Percentiles rank a stretch among this genome's conserved stretches.
Evolutionary conservation across 1,140 invertebrate genomes (phyloP).

Genomic region (Drosophila sproati): DNA sequence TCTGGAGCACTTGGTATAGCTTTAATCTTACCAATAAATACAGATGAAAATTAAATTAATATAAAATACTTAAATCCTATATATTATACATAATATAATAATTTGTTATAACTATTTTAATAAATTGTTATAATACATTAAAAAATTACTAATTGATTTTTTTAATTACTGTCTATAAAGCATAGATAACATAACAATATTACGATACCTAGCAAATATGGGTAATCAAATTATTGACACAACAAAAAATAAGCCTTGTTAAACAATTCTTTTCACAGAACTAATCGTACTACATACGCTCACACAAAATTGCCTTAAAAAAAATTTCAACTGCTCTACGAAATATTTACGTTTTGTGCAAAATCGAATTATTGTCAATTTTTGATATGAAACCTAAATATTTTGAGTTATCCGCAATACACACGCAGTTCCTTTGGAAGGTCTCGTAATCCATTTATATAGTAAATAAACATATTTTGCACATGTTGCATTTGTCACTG

Average conservation of each 20-base stretch:
- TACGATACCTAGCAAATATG: neutral
- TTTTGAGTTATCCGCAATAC: conserved; percentile 41
- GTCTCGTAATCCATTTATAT: conserved; percentile 65
- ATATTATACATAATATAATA: neutral
- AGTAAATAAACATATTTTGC: conserved; percentile 57
- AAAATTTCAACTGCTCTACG: neutral
- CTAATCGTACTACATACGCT: conserved; percentile 42
- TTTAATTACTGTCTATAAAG: too few species aligned
- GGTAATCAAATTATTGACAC: neutral
- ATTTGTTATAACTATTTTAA: neutral
- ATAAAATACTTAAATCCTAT: too few species aligned
- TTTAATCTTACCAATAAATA: neutral
- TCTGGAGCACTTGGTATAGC: neutral
- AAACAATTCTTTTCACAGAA: neutral
- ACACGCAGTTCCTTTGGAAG: conserved; percentile 10
- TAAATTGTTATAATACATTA: neutral
- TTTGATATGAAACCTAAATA: conserved; percentile 48
- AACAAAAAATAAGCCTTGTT: neutral
- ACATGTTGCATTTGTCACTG: conserved; percentile 23
- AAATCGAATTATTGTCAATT: conserved; percentile 57
- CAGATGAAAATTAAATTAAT: conserved; percentile 2
- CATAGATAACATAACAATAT: too few species aligned
- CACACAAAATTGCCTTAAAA: conserved; percentile 3
- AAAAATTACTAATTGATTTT: too few species aligned
- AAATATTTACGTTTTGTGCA: conserved; percentile 12